Conservation (phyloP, 53 echinoderm and acorn worm genomes). For the Arbacia lixula region DNA sequence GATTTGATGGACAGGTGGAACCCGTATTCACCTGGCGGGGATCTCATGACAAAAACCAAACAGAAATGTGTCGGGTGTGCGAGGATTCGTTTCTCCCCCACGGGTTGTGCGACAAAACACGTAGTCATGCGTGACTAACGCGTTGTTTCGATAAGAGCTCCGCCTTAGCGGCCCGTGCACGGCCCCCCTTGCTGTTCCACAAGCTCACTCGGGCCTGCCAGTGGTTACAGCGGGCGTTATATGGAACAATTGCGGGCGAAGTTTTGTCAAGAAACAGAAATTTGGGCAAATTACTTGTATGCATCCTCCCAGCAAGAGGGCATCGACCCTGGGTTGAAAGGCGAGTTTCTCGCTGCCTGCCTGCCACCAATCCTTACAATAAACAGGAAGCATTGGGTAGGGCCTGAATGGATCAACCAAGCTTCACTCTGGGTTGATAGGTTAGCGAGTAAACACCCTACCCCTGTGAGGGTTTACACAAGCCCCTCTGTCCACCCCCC, state of each 20-base stretch:
- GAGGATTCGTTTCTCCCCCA: slow-evolving; percentile 61
- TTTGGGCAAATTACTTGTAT: slow-evolving; percentile 53
- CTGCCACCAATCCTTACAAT: slow-evolving; percentile 50
- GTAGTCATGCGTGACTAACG: slow-evolving; percentile 59
- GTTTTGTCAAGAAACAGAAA: slow-evolving; percentile 63
- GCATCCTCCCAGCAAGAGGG: slow-evolving; percentile 50
- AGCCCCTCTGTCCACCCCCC: slow-evolving; percentile 12
- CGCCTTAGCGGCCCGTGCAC: slow-evolving; percentile 13
- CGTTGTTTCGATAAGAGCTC: slow-evolving; percentile 45
- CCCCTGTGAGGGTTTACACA: slow-evolving; percentile 60
- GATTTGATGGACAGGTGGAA: slow-evolving; percentile 52
- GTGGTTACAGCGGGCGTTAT: slow-evolving; percentile 24
- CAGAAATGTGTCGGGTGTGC: slow-evolving; percentile 58
- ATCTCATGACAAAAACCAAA: slow-evolving; percentile 65
- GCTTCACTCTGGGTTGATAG: slow-evolving; percentile 28
- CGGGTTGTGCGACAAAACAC: slow-evolving; percentile 52
- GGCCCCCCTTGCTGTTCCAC: slow-evolving; percentile 13
- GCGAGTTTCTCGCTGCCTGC: background rate
- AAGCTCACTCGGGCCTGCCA: slow-evolving; percentile 32
- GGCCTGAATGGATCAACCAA: slow-evolving; percentile 15
- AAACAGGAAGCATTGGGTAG: slow-evolving; percentile 59
- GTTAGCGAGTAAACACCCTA: slow-evolving; percentile 50
- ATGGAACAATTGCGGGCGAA: slow-evolving; percentile 49
- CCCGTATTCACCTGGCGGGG: slow-evolving; percentile 58
- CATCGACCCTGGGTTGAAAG: slow-evolving; percentile 48